Base-by-base conservation (phyloP, 2,797 vertebrate genomes). In the Notoglanidium macrostoma region DNA sequence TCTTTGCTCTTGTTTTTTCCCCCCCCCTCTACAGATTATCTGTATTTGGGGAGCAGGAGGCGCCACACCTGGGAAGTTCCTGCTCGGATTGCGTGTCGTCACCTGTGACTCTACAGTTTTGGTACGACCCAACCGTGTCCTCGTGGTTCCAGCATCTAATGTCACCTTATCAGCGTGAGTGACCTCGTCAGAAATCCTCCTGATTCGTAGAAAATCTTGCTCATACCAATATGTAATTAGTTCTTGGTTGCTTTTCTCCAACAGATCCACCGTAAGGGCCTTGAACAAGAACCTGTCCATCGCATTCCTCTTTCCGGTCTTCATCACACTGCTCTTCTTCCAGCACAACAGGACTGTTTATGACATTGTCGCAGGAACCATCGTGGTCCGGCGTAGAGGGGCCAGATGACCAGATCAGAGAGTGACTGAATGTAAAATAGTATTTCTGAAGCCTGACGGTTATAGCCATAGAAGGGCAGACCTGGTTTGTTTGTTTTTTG, bases 231-330 rank as follows among this genome's bases (percentile, higher is more conserved):
- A 12, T 68, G 3, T 32, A 32, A 29, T 72, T 73, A 7, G 10
- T 40, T 23, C 17, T 51, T 3, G 10, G 44, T 7, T 85, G 46
- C 32, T 46, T 81, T 76, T 82, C 21, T 67, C 19, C 17, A 29
- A 26, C 93, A 97, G 97, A 91, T 97, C 97, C 54, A 96, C 96
- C 55, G 95, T 97, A 89, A 94, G 97, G 93, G 96, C 97, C 88
- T 92, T 97, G 94, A 97, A 97, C 94, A 97, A 97, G 95, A 97
- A 97, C 93, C 96, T 97, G 93, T 97, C 97, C 91, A 97, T 97
- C 88, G 96, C 97, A 85, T 97, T 97, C 21, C 97, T 97, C 91
- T 97, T 97, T 89, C 97, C 97, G 84, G 96, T 97, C 0, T 97
- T 97, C 91, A 96, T 97, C 92, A 97, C 96, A 0, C 92, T 97